Percentiles rank a stretch among this genome's conserved stretches.
These are phyloP conservation scores for Timema podura DNA, from an alignment of 2,888 invertebrate species.

Conservation along the genomic window DNA sequence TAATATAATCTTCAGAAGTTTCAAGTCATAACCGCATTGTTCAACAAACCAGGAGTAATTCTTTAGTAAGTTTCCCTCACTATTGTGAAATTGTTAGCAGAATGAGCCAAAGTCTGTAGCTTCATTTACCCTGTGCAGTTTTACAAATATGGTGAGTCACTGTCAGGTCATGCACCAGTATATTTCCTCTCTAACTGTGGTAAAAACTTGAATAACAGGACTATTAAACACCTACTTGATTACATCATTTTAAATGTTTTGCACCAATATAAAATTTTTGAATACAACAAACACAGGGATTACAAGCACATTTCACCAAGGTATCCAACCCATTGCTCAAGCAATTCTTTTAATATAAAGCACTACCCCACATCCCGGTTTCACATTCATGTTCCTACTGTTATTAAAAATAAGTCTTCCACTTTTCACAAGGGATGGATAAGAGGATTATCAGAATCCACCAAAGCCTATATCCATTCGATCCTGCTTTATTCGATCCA, in stretches of 20 bases:
- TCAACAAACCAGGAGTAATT: too few relatives aligned
- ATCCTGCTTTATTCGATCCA: constrained; percentile 50
- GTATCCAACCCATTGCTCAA: constrained; percentile 6
- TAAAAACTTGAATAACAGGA: neutral
- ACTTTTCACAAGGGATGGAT: too few relatives aligned
- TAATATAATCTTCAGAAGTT: too few relatives aligned
- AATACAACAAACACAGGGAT: constrained; percentile 34
- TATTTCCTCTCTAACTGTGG: neutral
- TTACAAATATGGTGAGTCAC: constrained; percentile 23
- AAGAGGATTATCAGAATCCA: constrained; percentile 45
- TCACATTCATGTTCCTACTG: constrained; percentile 12
- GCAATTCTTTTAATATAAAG: constrained; percentile 5
- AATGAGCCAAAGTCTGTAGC: constrained; percentile 28
- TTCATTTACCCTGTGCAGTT: constrained; percentile 35
- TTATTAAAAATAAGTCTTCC: too few relatives aligned
- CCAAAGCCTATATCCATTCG: constrained; percentile 50
- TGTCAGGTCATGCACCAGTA: constrained; percentile 3
- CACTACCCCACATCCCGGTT: constrained; percentile 4
- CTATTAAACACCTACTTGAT: constrained; percentile 14
- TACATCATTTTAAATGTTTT: neutral
- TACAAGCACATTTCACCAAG: constrained; percentile 29
- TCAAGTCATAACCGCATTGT: too few relatives aligned
- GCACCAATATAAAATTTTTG: constrained; percentile 25
- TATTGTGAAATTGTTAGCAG: too few relatives aligned
- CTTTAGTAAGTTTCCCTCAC: too few relatives aligned